Evolutionary conservation across 2,113 vertebrate species (phyloP), one percentile per base, ranked within the genome.

Genomic region (Anseranas semipalmata): DNA sequence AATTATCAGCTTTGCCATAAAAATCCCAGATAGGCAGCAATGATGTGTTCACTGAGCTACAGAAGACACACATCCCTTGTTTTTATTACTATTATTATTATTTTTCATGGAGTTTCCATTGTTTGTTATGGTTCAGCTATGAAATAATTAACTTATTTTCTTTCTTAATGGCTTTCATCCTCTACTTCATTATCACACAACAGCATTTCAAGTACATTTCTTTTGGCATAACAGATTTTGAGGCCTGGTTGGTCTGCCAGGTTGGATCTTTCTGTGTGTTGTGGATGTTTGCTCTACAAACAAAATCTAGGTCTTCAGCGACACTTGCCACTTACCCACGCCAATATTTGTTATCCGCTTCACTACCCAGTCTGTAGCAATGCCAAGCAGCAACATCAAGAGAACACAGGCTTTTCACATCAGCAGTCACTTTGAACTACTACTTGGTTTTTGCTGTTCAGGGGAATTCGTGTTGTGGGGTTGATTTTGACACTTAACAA

Each of bases 321-420:
- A 96, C 93, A 95, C 96, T 97, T 96, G 85, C 93, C 93, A 82
- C 94, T 97, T 96, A 91, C 35, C 50, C 93, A 79, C 90, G 96
- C 95, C 96, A 96, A 85, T 94, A 95, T 77, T 87, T 70, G 78
- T 97, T 96, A 96, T 89, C 74, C 17, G 85, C 96, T 95, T 95
- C 85, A 83, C 89, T 96, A 59, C 78, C 71, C 96, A 70, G 85
- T 53, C 3, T 14, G 87, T 55, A 94, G 82, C 33, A 41, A 12
- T 79, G 95, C 95, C 89, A 91, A 85, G 90, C 85, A 95, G 81
- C 81, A 89, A 39, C 90, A 89, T 72, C 84, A 85, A 91, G 91
- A 86, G 87, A 91, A 67, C 33, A 77, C 74, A 80, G 91, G 74
- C 82, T 96, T 94, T 94, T 90, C 92, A 94, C 85, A 90, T 89